Percentiles rank a stretch among this genome's conserved stretches.
These are phyloP conservation scores for Notoglanidium macrostoma DNA, from an alignment of 2,797 vertebrate genomes.

Conservation along the genomic window DNA sequence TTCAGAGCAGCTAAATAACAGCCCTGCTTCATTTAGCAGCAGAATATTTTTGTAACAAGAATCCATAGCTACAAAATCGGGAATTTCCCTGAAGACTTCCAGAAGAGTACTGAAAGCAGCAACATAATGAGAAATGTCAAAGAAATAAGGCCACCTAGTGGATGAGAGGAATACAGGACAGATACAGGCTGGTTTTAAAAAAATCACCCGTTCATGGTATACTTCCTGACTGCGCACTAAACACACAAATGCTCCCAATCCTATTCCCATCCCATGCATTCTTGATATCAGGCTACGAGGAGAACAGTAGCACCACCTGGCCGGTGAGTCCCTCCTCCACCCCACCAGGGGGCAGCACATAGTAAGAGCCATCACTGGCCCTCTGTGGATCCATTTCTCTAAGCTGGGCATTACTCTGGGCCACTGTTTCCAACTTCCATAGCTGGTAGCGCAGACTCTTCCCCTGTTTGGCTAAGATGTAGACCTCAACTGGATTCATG, in stretches of 20 bases:
- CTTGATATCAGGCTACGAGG: constrained; percentile 35
- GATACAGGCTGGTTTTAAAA: background rate
- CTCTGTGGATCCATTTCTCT: constrained; percentile 80
- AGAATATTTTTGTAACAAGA: background rate
- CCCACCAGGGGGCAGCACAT: constrained; percentile 82
- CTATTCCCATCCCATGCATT: background rate
- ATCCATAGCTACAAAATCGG: background rate
- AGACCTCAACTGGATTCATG: constrained; percentile 60
- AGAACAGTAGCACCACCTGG: constrained; percentile 78
- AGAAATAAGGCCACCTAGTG: constrained; percentile 44
- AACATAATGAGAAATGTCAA: background rate
- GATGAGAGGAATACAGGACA: constrained; percentile 6
- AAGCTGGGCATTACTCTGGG: constrained; percentile 84
- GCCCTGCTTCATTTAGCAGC: constrained; percentile 1
- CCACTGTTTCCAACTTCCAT: constrained; percentile 78
- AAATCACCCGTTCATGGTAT: background rate
- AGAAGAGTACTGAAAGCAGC: background rate
- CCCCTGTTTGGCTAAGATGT: constrained; percentile 88
- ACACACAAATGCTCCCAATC: background rate
- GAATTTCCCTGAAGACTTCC: too few relatives aligned
- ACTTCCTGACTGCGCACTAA: background rate
- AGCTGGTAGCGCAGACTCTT: constrained; percentile 88
- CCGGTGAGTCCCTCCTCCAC: constrained; percentile 82
- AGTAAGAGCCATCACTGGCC: constrained; percentile 73
- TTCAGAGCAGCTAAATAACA: background rate